These are phyloP conservation scores for Pristionchus fissidentatus DNA, from an alignment of 2,888 invertebrate species.

Conservation along the genomic window DNA sequence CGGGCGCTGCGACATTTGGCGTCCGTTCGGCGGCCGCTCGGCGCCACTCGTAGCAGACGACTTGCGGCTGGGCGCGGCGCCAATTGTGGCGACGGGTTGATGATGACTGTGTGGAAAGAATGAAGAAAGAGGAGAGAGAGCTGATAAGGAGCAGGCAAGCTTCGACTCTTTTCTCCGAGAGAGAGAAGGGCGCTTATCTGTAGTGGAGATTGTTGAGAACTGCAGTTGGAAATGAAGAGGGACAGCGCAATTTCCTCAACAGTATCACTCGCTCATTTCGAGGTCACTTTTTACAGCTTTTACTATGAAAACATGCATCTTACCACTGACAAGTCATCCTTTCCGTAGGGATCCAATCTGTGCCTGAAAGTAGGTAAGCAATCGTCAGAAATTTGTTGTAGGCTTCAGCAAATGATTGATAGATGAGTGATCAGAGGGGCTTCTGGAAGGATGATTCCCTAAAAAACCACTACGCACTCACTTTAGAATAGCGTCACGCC, in stretches of 20 bases:
- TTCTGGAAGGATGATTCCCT: too few species aligned
- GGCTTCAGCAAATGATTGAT: too few species aligned
- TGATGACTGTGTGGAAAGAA: not conserved
- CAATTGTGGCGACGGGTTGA: too few species aligned
- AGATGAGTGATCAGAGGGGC: too few species aligned
- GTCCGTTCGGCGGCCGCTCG: not conserved
- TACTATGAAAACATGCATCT: not conserved
- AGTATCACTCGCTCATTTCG: constrained; percentile 10
- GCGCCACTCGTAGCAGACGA: not conserved
- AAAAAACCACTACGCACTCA: too few species aligned
- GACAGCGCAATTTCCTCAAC: not conserved
- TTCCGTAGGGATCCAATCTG: too few species aligned
- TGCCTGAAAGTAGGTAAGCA: too few species aligned
- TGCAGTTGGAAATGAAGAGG: too few species aligned
- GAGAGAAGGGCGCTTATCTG: not conserved
- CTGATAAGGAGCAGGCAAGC: too few species aligned
- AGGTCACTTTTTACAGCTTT: constrained; percentile 22
- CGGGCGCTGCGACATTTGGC: constrained; percentile 4
- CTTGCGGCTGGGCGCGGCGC: not conserved
- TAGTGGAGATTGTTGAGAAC: not conserved
- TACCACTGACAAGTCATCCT: not conserved
- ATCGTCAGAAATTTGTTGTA: too few species aligned
- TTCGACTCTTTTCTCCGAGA: too few species aligned
- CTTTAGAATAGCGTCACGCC: too few species aligned
- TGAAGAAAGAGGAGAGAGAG: not conserved